Conservation (phyloP, 1,140 invertebrate species). For the Tachypleus tridentatus region DNA sequence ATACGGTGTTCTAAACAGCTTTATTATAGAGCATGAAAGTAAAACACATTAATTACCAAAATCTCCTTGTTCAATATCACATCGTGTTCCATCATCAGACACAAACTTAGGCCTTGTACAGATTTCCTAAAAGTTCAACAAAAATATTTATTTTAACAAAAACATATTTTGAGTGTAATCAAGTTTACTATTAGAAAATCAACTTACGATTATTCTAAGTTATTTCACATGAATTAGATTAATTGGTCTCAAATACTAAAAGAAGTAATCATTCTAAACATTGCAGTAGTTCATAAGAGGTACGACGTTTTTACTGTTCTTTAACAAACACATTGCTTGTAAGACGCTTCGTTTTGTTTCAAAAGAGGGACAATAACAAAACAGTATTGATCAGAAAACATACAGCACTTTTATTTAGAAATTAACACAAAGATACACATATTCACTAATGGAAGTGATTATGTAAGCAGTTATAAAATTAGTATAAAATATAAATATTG, state of each 20-base stretch:
- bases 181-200: neutral
- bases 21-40: neutral
- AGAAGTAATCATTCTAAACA: neutral
- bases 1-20: neutral
- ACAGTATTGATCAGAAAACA: too few relatives aligned
- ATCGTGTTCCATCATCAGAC: constrained; percentile 35
- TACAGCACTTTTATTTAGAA: too few relatives aligned
- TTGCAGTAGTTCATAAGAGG: neutral
- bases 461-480: too few relatives aligned
- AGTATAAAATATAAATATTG: too few relatives aligned
- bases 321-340: too few relatives aligned
- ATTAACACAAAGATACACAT: too few relatives aligned
- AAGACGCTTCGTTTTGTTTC: too few relatives aligned
- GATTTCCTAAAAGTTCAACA: constrained; percentile 48
- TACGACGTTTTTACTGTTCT: too few relatives aligned
- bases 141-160: neutral
- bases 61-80: constrained; percentile 53
- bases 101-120: constrained; percentile 54
- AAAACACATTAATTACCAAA: constrained; percentile 32
- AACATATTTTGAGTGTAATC: neutral
- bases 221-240: neutral
- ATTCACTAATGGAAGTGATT: too few relatives aligned
- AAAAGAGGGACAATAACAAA: too few relatives aligned
- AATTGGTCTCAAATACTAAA: neutral
- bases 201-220: neutral